phyloP scores from a whole-genome alignment of 2,888 invertebrate genomes.

The Harmothoe impar region DNA sequence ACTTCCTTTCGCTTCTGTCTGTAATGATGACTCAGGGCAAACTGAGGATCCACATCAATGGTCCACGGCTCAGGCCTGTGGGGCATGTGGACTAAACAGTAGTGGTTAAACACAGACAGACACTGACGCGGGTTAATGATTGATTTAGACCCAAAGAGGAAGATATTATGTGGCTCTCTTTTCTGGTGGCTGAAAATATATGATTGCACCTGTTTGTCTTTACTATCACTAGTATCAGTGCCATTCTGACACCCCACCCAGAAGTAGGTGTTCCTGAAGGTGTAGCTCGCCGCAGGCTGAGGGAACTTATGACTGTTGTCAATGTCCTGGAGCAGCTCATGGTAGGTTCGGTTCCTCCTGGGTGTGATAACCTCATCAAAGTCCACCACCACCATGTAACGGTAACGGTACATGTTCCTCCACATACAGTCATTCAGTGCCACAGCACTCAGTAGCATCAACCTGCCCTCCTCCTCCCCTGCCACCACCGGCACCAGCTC shows the following conservation, averaged over 20 bases:
- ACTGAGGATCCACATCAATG: background rate
- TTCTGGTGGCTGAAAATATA: background rate
- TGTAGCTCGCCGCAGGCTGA: background rate
- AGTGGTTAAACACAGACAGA: constrained; percentile 37
- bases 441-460: constrained; percentile 7
- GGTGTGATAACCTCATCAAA: constrained; percentile 60
- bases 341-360: background rate
- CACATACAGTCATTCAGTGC: constrained; percentile 59
- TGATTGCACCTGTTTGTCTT: background rate
- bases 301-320: constrained; percentile 16
- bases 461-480: background rate
- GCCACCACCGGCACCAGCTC: background rate
- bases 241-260: background rate
- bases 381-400: constrained; percentile 39
- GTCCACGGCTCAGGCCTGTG: background rate
- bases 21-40: constrained; percentile 60
- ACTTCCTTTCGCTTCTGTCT: background rate
- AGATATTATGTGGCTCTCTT: background rate
- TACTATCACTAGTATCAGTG: background rate
- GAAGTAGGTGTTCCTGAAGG: constrained; percentile 55
- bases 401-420: constrained; percentile 58
- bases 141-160: constrained; percentile 21
- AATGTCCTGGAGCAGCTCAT: background rate
- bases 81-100: constrained; percentile 36
- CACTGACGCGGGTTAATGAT: constrained; percentile 19